Evolutionary conservation across 2,113 vertebrate species (phyloP), one percentile per base, ranked within the genome.

Genomic region (Grantiella picta): DNA sequence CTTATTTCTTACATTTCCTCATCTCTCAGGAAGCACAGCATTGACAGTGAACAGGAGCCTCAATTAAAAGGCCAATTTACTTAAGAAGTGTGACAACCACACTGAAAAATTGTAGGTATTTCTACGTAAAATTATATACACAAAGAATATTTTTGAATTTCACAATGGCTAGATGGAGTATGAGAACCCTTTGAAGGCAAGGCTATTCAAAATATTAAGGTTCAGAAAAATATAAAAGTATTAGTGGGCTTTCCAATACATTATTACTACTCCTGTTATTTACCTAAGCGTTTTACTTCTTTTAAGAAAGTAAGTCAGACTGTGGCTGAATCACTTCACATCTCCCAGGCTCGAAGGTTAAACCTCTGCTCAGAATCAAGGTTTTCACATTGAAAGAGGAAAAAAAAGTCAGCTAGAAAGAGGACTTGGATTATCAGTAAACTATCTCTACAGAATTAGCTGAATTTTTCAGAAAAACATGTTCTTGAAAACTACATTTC

Each of bases 251-350:
- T 82, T 71, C 47, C 88, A 92, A 50, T 40, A 59, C 44, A 73
- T 86, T 93, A 94, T 77, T 90, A 73, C 64, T 81, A 86, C 60
- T 89, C 59, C 79, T 95, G 81, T 75, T 94, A 96, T 95, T 95
- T 96, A 91, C 61, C 25, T 42, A 79, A 71, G 75, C 78, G 49
- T 85, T 95, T 87, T 85, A 82, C 36, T 69, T 56, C 31, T 86
- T 82, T 61, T 87, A 77, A 94, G 56, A 84, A 94, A 83, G 89
- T 47, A 77, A 79, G 82, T 86, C 53, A 72, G 77, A 79, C 22
- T 70, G 68, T 23, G 33, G 31, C 13, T 84, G 81, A 85, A 95
- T 45, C 56, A 89, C 61, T 92, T 91, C 94, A 84, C 65, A 82
- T 72, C 85, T 79, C 53, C 28, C 45, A 64, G 12, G 22, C 3